Base-by-base conservation (phyloP, 2,888 invertebrate genomes). In the Dynastes hyllus region DNA sequence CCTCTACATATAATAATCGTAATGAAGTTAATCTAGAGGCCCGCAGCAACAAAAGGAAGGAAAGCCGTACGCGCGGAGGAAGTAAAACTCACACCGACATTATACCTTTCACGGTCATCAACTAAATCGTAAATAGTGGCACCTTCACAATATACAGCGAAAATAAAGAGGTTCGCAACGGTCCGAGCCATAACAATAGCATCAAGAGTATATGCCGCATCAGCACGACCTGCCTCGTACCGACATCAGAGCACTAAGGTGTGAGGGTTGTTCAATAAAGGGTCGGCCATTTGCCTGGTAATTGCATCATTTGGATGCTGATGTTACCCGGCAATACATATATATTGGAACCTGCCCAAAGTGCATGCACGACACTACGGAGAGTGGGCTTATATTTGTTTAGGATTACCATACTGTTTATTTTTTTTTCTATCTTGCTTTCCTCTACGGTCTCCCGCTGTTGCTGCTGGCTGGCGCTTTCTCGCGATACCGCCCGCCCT, bases 271-370 rank as follows among this genome's bases (percentile, higher is more conserved):
- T 83, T 82, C 83, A 84, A 85, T 85, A 85, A 84, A 85, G 83
- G 83, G 83, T 83, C 83, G 83, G 84, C 87, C 87, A 87, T 88
- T 88, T 87, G 85, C 85, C 84, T 86, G 85, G 88, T 89, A 89
- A 89, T 89, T 88, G 88, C 86, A 86, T 88, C 88, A 89, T 89
- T 89, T 87, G 88, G 88, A 89, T 89, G 88, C 89, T 88, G 88
- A 88, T 88, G 84, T 78, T 78, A 85, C 73, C 83, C 85, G 86
- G 86, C 88, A 87, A 87, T 88, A 88, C 87, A 86, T 87, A 87
- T 87, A 73, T 81, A 87, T 87, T 86, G 87, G 86, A 87, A 86
- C 86, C 84, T 84, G 85, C 85, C 86, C 85, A 86, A 86, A 86
- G 84, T 86, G 86, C 86, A 85, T 85, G 84, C 85, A 86, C 86